phyloP scores from a whole-genome alignment of 2,113 vertebrate species.

The Steatornis caripensis region DNA sequence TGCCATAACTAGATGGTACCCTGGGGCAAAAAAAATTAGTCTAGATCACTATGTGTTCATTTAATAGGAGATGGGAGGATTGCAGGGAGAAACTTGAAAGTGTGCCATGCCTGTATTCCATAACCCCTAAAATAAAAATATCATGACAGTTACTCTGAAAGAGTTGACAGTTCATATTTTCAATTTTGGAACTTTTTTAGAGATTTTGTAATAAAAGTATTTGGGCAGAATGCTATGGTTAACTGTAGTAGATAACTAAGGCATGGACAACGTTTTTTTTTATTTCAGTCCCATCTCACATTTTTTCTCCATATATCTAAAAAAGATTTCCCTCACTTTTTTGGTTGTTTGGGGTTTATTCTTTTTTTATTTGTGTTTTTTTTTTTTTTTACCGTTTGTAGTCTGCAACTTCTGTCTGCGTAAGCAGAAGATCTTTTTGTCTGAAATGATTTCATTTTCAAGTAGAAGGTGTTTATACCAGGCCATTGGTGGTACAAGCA shows the following conservation, averaged over 20 bases:
- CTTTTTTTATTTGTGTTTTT: background rate
- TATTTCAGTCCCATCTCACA: background rate
- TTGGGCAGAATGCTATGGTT: background rate
- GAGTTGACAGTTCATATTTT: background rate
- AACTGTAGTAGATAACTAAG: background rate
- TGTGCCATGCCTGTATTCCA: background rate
- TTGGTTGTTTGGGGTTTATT: background rate
- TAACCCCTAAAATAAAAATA: background rate
- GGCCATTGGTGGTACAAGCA: background rate
- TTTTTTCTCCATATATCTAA: background rate
- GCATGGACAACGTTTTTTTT: background rate
- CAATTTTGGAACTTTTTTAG: background rate
- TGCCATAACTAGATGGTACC: background rate
- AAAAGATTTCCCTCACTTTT: background rate
- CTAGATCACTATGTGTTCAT: background rate
- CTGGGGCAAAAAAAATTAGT: background rate
- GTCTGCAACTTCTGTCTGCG: background rate
- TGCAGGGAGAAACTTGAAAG: background rate
- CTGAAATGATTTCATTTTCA: background rate
- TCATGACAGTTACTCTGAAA: background rate
- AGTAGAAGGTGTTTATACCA: background rate
- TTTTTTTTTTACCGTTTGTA: background rate
- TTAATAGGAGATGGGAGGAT: no score
- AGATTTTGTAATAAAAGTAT: background rate
- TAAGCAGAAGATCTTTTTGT: background rate